Base-by-base conservation (phyloP, 2,113 vertebrate species). In the Variabilichromis moorii region DNA sequence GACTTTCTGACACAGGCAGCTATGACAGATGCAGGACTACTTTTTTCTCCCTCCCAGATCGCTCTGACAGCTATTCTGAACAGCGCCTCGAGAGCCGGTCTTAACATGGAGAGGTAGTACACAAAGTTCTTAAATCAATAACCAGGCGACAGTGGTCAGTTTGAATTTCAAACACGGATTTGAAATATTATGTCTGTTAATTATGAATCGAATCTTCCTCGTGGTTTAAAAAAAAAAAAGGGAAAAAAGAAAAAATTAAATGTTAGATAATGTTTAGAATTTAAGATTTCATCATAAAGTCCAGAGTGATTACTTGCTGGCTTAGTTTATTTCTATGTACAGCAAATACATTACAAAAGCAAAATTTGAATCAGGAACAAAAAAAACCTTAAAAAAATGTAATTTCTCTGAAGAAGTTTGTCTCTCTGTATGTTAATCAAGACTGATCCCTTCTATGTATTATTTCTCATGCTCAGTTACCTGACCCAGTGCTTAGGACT, bases 41-140 rank as follows among this genome's bases (percentile, higher is more conserved):
- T 99, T 11, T 99, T 98, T 24, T 91, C 97, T 28, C 98, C 99
- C 1, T 98, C 98, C 3, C 97, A 98, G 89, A 98, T 99, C 1
- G 98, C 98, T 91, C 96, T 99, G 6, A 96, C 97, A 3, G 97
- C 99, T 1, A 94, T 99, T 85, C 92, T 99, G 63, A 98, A 97
- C 82, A 98, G 98, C 80, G 97, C 97, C 4, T 97, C 97, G 9
- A 97, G 98, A 90, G 97, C 98, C 78, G 97, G 98, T 79, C 97
- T 99, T 91, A 97, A 91, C 93, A 97, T 99, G 96, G 98, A 99
- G 95, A 98, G 98, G 98, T 99, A 78, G 76, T 92, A 53, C 33
- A 47, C 7, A 19, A 35, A 28, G 4, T 26, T 19, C 40, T 45
- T 16, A 26, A 8, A 11, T 14, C 24, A 11, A 17, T 47, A 73